Evolutionary conservation across 2,888 invertebrate species (phyloP), one percentile per base, ranked within the genome.

Genomic region (Rhagium mordax): DNA sequence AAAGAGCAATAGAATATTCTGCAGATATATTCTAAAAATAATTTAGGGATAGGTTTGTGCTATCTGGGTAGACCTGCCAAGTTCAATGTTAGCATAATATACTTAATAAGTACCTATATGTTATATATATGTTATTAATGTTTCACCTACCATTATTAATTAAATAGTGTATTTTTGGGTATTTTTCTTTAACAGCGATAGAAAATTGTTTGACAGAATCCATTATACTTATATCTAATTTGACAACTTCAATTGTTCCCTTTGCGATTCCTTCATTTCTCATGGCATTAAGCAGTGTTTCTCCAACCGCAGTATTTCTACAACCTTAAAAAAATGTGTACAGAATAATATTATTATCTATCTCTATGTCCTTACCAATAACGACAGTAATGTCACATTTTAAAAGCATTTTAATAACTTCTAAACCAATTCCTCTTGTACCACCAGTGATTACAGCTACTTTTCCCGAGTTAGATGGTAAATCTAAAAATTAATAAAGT

Each of bases 361-460:
- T n/a, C n/a, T n/a, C n/a, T n/a, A n/a, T n/a, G n/a, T 16, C 6
- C 88, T 87, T 89, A 94, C 94, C 94, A 82, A 94, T 90, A 74
- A 94, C 88, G 59, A 96, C 94, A 79, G 91, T 92, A 91, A 95
- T 93, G 83, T 95, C 93, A 82, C 94, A 93, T 84, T 93, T 90
- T 62, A 96, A 87, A 66, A 96, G 88, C 87, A 93, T 93, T 85
- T 92, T 92, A 24, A 95, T 92, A 18, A 96, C 92, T 88, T 93
- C 92, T 20, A 91, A 88, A 8, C 96, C 97, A 81, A 97, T 96
- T 48, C 97, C 97, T 79, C 95, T 90, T 70, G 95, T 93, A 1
- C 96, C 97, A 57, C 97, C 97, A 8, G 97, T 97, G 74, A 97
- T 92, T 66, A 97, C 91, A 73, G 94, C 96, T 70, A 94, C 89